Base-by-base conservation (phyloP, 2,797 vertebrate genomes). In the Hydrophis major region DNA sequence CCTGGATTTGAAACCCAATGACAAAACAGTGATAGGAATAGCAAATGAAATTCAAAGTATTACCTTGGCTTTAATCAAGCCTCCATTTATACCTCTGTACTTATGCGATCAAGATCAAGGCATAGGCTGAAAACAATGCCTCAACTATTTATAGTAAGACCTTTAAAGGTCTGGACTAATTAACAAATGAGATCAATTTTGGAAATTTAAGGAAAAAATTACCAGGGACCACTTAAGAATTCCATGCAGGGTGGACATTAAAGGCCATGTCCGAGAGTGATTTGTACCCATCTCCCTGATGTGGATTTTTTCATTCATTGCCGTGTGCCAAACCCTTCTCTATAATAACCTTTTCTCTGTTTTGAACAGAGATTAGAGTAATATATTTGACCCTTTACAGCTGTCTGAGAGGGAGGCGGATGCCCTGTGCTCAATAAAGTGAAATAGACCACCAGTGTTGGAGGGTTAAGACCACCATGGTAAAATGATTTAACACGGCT, bases 301-400 rank as follows among this genome's bases (percentile, higher is more conserved):
- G 97, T 97, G 97, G 97, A 98, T 98, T 98, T 97, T 97, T 97
- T 97, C 97, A 97, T 96, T 98, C 97, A 96, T 96, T 97, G 97
- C 97, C 97, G 95, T 96, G 94, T 95, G 97, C 96, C 96, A 93
- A 97, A 97, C 95, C 47, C 95, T 96, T 96, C 97, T 96, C 95
- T 97, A 97, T 96, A 97, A 97, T 98, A 97, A 98, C 98, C 97
- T 98, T 98, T 98, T 96, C 97, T 98, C 96, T 97, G 97, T 98
- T 98, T 98, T 97, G 98, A 97, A 97, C 97, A 98, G 97, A 97
- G 97, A 98, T 98, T 98, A 98, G 97, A 98, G 98, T 98, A 98
- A 98, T 98, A 98, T 97, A 98, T 98, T 97, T 98, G 98, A 98
- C 97, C 98, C 97, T 97, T 98, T 96, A 96, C 96, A 97, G 96